Evolutionary conservation across 1,140 invertebrate genomes (phyloP).

Genomic region (Drosophila nikananu): DNA sequence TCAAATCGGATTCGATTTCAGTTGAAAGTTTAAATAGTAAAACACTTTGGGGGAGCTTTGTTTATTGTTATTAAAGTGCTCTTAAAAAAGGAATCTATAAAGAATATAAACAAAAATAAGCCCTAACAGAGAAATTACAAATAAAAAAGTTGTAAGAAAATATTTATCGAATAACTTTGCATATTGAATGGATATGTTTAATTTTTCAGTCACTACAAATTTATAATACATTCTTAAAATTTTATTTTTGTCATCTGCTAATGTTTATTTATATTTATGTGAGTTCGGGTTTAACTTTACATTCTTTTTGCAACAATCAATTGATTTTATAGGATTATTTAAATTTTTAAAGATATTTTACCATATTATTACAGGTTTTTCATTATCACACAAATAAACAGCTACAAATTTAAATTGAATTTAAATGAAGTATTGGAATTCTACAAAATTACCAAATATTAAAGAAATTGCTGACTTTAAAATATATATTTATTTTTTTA

Average conservation of each 20-base stretch:
- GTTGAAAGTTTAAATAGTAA: conserved; percentile 20
- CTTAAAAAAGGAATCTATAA: not conserved
- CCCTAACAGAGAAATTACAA: not conserved
- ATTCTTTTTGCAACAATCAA: not conserved
- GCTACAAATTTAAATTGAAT: not conserved
- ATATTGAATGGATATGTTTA: not conserved
- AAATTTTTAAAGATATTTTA: too few relatives aligned
- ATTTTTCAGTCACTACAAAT: not conserved
- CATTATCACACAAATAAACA: not conserved
- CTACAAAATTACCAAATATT: not conserved
- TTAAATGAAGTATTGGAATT: not conserved
- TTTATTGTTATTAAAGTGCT: not conserved
- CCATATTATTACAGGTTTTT: too few relatives aligned
- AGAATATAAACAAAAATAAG: not conserved
- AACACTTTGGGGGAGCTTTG: not conserved
- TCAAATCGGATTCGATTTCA: conserved; percentile 11
- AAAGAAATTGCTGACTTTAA: not conserved
- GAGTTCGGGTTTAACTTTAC: not conserved
- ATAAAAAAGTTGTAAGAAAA: too few relatives aligned
- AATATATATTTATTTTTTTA: not conserved
- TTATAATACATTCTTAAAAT: too few relatives aligned
- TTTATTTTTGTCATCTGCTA: too few relatives aligned
- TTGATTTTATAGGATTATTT: too few relatives aligned
- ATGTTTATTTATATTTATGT: too few relatives aligned
- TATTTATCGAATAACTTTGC: not conserved